Evolutionary conservation across 2,113 vertebrate genomes (phyloP).

Genomic region (Rhodinocichla rosea): DNA sequence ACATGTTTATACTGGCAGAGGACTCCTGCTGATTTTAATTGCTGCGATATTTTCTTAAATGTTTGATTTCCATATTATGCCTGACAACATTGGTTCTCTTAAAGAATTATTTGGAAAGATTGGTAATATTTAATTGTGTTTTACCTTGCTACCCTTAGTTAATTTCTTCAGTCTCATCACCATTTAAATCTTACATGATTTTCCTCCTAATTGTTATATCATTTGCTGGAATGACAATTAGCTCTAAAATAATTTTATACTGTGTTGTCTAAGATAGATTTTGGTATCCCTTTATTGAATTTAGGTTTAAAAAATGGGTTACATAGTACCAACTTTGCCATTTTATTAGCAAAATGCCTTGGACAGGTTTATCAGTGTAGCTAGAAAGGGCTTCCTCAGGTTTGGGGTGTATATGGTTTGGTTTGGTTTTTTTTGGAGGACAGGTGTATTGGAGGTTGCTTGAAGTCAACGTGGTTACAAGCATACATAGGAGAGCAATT

Average conservation of each 20-base stretch:
- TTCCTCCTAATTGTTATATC: background rate
- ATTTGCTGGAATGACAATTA: background rate
- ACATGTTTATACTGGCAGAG: conserved; percentile 44
- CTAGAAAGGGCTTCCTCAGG: background rate
- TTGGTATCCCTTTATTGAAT: background rate
- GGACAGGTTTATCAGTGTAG: background rate
- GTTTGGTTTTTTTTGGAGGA: background rate
- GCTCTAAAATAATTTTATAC: background rate
- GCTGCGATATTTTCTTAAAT: conserved; percentile 62
- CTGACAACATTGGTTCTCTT: conserved; percentile 20
- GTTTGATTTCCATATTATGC: conserved; percentile 58
- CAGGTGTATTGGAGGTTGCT: background rate
- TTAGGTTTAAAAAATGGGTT: background rate
- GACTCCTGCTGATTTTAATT: conserved; percentile 65
- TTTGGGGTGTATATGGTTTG: background rate
- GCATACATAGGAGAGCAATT: background rate
- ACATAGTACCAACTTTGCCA: background rate
- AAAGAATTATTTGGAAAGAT: conserved; percentile 10
- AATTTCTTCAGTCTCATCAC: background rate
- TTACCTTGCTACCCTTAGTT: conserved; percentile 3
- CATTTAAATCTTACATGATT: background rate
- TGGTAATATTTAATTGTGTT: conserved; percentile 2
- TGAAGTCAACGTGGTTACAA: background rate
- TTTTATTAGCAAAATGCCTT: background rate
- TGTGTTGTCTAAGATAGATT: background rate